Base-by-base conservation (phyloP, 2,113 vertebrate species). In the Ceyx cyanopectus region DNA sequence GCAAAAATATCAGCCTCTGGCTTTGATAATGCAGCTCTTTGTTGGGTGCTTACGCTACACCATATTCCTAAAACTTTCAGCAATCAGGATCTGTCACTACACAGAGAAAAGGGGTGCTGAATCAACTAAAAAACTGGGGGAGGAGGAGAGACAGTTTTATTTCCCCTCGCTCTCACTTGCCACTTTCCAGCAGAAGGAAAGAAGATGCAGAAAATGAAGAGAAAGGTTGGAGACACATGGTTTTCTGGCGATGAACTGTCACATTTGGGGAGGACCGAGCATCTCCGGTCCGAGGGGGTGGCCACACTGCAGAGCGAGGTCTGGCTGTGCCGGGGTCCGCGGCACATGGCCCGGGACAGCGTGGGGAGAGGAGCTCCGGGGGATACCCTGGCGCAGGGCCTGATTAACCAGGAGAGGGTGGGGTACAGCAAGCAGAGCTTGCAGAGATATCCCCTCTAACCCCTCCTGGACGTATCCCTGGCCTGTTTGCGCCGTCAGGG, bases 281-380 rank as follows among this genome's bases (percentile, higher is more conserved):
- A 50, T 6, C 16, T 40, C 27, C 7, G 1, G 4, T 11, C 43
- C 1, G 12, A 40, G 18, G 4, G 2, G 4, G 37, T 2, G 4
- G 43, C 27, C 4, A 6, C 22, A 9, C 3, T 3, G 43, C 23
- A 5, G 27, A 72, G 32, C 4, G 4, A 40, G 14, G 4, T 34
- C 14, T 10, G 14, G 45, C 56, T 34, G 15, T 40, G 29, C 45
- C 8, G 23, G 50, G 41, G 5, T 30, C 26, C 43, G 58, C 4
- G 3, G 53, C 37, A 34, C 37, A 4, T 1, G 27, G 19, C 6
- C 12, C 2, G 32, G 48, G 69, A 7, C 41, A 30, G 26, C 11
- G 17, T 63, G 17, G 11, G 45, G 51, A 51, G 21, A 20, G 21
- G 10, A 20, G 37, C 43, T 34, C 43, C 4, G 3, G 32, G 11